Base-by-base conservation (phyloP, 2,888 invertebrate species). In the Nomada flava region DNA sequence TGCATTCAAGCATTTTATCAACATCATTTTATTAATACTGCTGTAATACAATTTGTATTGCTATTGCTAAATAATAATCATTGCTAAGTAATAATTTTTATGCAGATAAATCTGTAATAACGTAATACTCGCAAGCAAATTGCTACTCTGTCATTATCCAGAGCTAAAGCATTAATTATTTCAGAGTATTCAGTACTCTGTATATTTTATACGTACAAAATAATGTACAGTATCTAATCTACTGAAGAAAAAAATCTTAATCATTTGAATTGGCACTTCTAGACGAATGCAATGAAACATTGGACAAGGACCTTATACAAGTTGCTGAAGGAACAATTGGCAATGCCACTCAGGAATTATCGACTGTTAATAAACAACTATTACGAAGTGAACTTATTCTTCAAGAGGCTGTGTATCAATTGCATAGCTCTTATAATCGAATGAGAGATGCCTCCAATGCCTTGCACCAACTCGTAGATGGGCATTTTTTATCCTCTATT, bases 251-350 rank as follows among this genome's bases (percentile, higher is more conserved):
- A 0, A 23, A 53, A 44, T 57, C 26, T 11, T 79, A 67, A 65
- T 75, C 79, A 63, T 79, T 79, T 55, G 42, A 86, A 86, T 89
- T 85, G 79, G 87, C 77, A 53, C 76, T 74, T 85, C 50, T 80
- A 93, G 93, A 91, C 83, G 93, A 93, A 82, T 92, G 92, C 85
- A 93, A 94, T 79, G 91, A 93, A 87, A 91, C 92, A 47, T 85
- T 93, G 81, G 91, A 93, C 82, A 92, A 79, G 78, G 89, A 92
- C 77, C 86, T 93, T 79, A 83, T 88, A 70, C 90, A 92, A 86
- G 84, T 92, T 74, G 88, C 88, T 47, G 89, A 90, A 71, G 91
- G 84, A 76, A 91, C 91, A 44, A 89, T 93, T 29, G 81, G 88
- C 57, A 86, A 83, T 76, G 90, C 90, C 59, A 83, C 91, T 62